A percentile compares a stretch with the other conserved stretches of the same genome.
These are phyloP conservation scores for Troilus luridus DNA, from an alignment of 2,888 invertebrate genomes.

Conservation along the genomic window DNA sequence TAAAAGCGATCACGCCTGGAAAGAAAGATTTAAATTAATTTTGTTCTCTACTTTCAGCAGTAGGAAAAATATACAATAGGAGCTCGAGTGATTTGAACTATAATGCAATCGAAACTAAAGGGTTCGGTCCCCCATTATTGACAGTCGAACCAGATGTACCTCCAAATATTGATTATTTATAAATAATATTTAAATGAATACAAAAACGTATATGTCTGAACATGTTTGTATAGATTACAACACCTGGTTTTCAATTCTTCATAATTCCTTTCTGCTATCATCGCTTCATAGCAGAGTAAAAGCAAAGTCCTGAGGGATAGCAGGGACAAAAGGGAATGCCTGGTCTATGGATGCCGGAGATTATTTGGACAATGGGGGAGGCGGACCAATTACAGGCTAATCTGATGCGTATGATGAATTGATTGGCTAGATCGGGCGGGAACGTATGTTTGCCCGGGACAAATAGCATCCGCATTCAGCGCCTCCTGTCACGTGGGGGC, in stretches of 20 bases:
- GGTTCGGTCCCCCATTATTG: too few species aligned
- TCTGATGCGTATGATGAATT: slow-evolving; percentile 45
- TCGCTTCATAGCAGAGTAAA: neutral
- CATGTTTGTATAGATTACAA: too few species aligned
- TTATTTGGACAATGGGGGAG: slow-evolving; percentile 18
- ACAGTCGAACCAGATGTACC: too few species aligned
- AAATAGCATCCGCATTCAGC: slow-evolving; percentile 13
- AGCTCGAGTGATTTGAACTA: too few species aligned
- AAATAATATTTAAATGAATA: too few species aligned
- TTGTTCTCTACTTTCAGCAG: too few species aligned
- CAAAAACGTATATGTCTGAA: too few species aligned
- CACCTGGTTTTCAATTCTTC: neutral
- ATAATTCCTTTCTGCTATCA: neutral
- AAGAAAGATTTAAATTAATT: too few species aligned
- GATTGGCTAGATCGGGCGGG: slow-evolving; percentile 26
- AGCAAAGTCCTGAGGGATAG: neutral
- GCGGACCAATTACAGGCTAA: slow-evolving; percentile 40
- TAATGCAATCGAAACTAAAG: too few species aligned
- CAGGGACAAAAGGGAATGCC: neutral
- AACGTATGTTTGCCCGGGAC: slow-evolving; percentile 36
- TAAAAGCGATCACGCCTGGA: too few species aligned
- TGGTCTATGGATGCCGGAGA: neutral
- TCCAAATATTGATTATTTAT: too few species aligned
- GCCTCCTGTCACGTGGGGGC: neutral
- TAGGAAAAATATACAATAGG: too few species aligned